These are phyloP conservation scores for Etheostoma spectabile DNA, from an alignment of 2,113 vertebrate species.

Conservation along the genomic window DNA sequence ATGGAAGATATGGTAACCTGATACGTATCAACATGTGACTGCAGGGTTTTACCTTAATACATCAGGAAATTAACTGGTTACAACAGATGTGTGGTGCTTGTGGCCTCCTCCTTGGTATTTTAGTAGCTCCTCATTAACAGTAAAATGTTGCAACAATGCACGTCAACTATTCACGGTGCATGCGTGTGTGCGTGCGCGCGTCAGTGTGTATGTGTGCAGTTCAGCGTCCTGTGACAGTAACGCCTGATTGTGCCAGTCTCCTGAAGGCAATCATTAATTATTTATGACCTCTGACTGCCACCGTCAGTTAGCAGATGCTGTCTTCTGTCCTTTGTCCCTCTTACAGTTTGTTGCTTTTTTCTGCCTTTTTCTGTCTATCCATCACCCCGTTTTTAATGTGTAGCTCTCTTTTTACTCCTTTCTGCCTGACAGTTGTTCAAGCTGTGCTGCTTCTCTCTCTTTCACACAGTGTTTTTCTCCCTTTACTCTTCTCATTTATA, in stretches of 20 bases:
- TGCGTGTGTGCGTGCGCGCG: no score
- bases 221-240: slow-evolving; percentile 42
- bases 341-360: slow-evolving; percentile 13
- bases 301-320: slow-evolving; percentile 30
- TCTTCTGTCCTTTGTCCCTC: not conserved
- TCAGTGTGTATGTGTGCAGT: not conserved
- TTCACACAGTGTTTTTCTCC: slow-evolving; percentile 1
- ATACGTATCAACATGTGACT: no score
- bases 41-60: no score
- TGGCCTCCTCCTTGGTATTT: not conserved
- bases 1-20: no score
- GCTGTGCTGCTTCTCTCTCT: not conserved
- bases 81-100: not conserved
- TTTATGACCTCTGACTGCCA: slow-evolving; percentile 55
- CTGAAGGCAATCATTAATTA: slow-evolving; percentile 54
- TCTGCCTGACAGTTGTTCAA: not conserved
- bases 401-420: not conserved
- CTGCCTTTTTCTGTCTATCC: not conserved
- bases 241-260: slow-evolving; percentile 36
- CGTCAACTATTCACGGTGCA: not conserved
- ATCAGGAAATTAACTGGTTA: no score
- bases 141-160: no score
- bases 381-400: not conserved
- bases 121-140: not conserved
- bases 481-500: slow-evolving; percentile 22